A percentile compares a stretch with the other conserved stretches of the same genome.
These are phyloP conservation scores for Ashinkailepas kermadecensis DNA, from an alignment of 2,888 invertebrate genomes.

Conservation along the genomic window DNA sequence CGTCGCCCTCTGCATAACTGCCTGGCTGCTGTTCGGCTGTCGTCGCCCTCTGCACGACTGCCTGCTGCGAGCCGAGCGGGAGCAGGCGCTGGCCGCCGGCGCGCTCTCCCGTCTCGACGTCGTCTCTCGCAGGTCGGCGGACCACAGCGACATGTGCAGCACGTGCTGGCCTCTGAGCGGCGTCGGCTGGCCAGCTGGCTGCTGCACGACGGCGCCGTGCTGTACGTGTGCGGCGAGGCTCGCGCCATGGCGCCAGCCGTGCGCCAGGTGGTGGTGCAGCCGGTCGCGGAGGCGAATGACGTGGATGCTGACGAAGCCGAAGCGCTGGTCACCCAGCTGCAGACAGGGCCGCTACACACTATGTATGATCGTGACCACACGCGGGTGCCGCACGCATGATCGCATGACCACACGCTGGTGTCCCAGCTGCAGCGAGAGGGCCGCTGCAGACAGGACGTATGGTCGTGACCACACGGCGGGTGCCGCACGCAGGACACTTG, in stretches of 20 bases:
- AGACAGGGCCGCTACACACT: conserved; percentile 32
- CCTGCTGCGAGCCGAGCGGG: conserved; percentile 55
- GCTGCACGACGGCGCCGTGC: conserved; percentile 47
- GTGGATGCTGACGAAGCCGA: conserved; percentile 27
- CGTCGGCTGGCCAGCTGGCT: conserved; percentile 50
- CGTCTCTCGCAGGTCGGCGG: conserved; percentile 52
- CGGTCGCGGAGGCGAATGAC: conserved; percentile 42
- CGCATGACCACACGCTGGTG: too few species aligned
- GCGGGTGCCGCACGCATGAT: too few species aligned
- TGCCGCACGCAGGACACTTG: too few species aligned
- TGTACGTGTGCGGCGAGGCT: conserved; percentile 71
- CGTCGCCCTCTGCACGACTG: conserved; percentile 46
- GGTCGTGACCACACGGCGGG: too few species aligned
- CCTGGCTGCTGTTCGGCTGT: conserved; percentile 52
- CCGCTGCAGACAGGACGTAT: too few species aligned
- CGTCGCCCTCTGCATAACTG: too few species aligned
- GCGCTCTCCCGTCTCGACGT: conserved; percentile 54
- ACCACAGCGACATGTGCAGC: conserved; percentile 58
- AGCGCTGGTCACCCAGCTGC: conserved; percentile 30
- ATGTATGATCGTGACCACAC: conserved; percentile 31
- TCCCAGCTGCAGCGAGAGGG: too few species aligned
- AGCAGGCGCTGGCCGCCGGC: conserved; percentile 47
- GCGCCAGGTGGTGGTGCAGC: conserved; percentile 49
- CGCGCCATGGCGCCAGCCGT: conserved; percentile 62
- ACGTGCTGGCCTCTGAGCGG: conserved; percentile 48